phyloP scores from a whole-genome alignment of 2,888 invertebrate genomes.

The Mythimna ferrago region DNA sequence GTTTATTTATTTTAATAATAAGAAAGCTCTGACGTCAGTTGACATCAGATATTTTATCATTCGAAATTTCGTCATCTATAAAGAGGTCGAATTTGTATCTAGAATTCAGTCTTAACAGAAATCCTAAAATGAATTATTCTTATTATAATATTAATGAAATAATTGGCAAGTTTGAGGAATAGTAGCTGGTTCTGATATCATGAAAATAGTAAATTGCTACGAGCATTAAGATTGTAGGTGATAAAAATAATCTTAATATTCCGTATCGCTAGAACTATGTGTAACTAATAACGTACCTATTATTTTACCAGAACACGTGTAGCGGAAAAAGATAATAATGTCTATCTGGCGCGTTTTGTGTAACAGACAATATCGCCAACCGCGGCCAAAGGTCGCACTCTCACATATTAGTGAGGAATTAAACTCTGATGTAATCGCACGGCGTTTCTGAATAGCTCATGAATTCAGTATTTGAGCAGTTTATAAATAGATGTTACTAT shows the following conservation, averaged over 20 bases:
- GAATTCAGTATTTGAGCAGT: neutral
- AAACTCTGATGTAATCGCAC: slow-evolving; percentile 23
- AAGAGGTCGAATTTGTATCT: slow-evolving; percentile 7
- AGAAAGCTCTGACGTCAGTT: slow-evolving; percentile 7
- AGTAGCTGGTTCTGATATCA: neutral
- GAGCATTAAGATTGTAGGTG: neutral
- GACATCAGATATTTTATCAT: neutral
- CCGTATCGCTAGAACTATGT: neutral
- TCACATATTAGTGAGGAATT: slow-evolving; percentile 17
- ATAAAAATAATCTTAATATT: neutral
- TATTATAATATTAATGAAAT: neutral
- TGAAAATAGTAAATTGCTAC: neutral
- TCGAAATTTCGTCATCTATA: slow-evolving; percentile 25
- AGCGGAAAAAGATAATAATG: slow-evolving; percentile 26
- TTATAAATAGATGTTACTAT: neutral
- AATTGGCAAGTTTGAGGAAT: neutral
- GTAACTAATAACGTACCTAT: slow-evolving; percentile 19
- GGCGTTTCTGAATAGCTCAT: neutral
- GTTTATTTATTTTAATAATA: neutral
- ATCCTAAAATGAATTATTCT: neutral
- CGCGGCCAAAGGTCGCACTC: slow-evolving; percentile 35
- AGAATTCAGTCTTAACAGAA: slow-evolving; percentile 12
- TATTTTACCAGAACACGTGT: slow-evolving; percentile 35
- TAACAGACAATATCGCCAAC: slow-evolving; percentile 35
- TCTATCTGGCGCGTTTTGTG: slow-evolving; percentile 13